Evolutionary conservation across 2,113 vertebrate species (phyloP).

Genomic region (Pantherophis guttatus): DNA sequence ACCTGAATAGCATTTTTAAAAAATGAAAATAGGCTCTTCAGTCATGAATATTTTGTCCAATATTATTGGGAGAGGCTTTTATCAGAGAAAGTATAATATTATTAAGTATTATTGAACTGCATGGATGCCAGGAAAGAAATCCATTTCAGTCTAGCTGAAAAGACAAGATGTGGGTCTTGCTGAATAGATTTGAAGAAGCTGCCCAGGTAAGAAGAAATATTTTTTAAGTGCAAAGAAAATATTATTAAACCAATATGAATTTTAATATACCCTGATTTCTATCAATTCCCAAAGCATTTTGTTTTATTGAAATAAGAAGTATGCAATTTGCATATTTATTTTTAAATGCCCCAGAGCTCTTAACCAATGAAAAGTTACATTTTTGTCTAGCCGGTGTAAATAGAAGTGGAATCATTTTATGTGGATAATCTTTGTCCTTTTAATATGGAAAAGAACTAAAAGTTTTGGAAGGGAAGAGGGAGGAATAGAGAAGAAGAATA

Average conservation of each 20-base stretch:
- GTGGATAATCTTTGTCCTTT: conserved; percentile 6
- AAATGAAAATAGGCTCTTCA: conserved; percentile 24
- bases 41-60: conserved; percentile 25
- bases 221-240: conserved; percentile 45
- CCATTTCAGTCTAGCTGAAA: conserved; percentile 24
- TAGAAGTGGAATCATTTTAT: conserved; percentile 30
- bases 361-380: background rate
- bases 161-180: conserved; percentile 23
- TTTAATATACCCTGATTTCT: conserved; percentile 27
- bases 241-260: conserved; percentile 33
- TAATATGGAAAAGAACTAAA: background rate
- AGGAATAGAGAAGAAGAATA: background rate
- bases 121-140: background rate
- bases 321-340: conserved; percentile 23
- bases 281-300: conserved; percentile 20
- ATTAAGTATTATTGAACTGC: conserved; percentile 25
- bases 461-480: background rate
- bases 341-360: conserved; percentile 26
- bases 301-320: conserved; percentile 32
- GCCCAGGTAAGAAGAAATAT: conserved; percentile 3
- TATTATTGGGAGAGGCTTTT: background rate
- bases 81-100: conserved; percentile 5
- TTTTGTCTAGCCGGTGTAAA: background rate
- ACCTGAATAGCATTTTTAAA: conserved; percentile 5
- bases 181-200: conserved; percentile 38